Percentiles rank a stretch among this genome's conserved stretches.
Evolutionary conservation across 2,888 invertebrate genomes (phyloP).

Genomic region (Drosophila gaucha): DNA sequence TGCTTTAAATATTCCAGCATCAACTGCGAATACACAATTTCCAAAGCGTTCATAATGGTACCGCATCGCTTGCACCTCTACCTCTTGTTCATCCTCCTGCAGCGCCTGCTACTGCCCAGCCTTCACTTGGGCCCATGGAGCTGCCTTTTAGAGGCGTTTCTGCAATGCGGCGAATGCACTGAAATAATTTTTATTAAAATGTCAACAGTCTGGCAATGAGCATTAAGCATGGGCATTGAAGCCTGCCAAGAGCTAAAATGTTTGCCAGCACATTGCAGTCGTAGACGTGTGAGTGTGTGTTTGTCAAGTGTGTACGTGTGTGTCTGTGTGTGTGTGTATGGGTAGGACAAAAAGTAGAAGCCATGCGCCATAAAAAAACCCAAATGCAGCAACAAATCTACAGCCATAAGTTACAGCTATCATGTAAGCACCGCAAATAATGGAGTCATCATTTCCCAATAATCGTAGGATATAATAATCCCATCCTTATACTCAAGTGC

Average conservation of each 20-base stretch:
- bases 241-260: conserved; percentile 71
- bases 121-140: conserved; percentile 11
- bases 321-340: conserved; percentile 17
- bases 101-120: background rate
- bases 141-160: conserved; percentile 50
- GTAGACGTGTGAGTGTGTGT: conserved; percentile 9
- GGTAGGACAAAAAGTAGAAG: conserved; percentile 17
- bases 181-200: conserved; percentile 79
- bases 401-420: background rate
- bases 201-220: conserved; percentile 79
- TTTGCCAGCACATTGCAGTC: conserved; percentile 69
- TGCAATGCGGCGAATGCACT: conserved; percentile 74
- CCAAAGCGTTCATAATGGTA: conserved; percentile 27
- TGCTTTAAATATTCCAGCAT: conserved; percentile 29
- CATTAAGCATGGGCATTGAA: conserved; percentile 58
- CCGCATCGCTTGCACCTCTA: background rate
- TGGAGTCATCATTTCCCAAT: background rate
- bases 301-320: conserved; percentile 16
- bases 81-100: background rate
- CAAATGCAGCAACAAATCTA: conserved; percentile 8
- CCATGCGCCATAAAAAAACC: conserved; percentile 12
- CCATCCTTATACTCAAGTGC: background rate
- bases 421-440: background rate
- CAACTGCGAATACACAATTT: conserved; percentile 27
- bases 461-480: background rate